Evolutionary conservation across 2,113 vertebrate species (phyloP).

Genomic region (Probosciger aterrimus): DNA sequence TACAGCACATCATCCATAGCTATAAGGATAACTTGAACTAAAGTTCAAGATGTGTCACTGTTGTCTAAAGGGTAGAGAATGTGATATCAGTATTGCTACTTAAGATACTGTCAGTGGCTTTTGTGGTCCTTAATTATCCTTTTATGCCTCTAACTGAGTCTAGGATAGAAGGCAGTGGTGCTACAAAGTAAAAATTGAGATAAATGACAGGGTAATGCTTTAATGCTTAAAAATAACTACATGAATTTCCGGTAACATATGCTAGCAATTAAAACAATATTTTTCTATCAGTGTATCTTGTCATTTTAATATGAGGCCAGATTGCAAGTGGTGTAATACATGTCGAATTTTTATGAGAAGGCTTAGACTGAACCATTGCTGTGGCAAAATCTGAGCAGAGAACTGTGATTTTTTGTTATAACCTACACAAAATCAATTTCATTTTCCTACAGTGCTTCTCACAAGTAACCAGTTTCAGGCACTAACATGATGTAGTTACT

Average conservation of each 20-base stretch:
- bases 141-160: not conserved
- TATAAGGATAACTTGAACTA: not conserved
- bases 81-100: not conserved
- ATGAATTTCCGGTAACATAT: not conserved
- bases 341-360: not conserved
- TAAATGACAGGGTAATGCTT: not conserved
- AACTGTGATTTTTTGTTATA: not conserved
- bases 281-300: not conserved
- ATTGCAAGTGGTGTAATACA: not conserved
- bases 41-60: not conserved
- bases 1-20: not conserved
- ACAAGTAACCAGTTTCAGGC: not conserved
- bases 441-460: not conserved
- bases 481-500: not conserved
- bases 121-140: not conserved
- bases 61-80: not conserved
- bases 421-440: not conserved
- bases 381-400: not conserved
- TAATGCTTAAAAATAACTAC: not conserved
- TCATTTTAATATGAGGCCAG: not conserved
- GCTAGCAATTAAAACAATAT: not conserved
- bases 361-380: not conserved
- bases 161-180: not conserved
- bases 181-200: not conserved
- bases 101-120: not conserved